phyloP scores from a whole-genome alignment of 53 echinoderm and acorn worm species.

The Arbacia lixula region DNA sequence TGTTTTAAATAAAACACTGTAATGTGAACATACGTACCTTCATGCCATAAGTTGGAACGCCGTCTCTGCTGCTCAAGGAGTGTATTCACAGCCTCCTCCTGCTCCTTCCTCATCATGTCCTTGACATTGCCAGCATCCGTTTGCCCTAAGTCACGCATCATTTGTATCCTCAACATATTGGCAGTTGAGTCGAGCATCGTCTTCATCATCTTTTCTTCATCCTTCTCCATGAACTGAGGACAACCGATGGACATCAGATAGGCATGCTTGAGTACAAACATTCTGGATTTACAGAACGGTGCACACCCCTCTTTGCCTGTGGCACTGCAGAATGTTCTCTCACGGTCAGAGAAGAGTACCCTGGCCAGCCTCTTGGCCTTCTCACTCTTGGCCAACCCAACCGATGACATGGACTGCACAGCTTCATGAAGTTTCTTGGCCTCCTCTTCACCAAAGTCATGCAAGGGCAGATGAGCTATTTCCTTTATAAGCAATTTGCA shows the following conservation, averaged over 20 bases:
- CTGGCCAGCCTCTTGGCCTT: constrained; percentile 15
- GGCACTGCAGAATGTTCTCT: constrained; percentile 44
- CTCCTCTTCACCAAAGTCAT: constrained; percentile 8
- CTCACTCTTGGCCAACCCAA: constrained; percentile 40
- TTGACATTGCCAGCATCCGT: constrained; percentile 6
- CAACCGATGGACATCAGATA: background rate
- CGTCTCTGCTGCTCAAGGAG: background rate
- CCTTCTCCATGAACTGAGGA: background rate
- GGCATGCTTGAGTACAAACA: constrained; percentile 27
- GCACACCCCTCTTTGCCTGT: constrained; percentile 24
- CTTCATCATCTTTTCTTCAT: constrained; percentile 10
- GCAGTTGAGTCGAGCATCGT: constrained; percentile 24
- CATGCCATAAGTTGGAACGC: background rate
- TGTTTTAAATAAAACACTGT: background rate
- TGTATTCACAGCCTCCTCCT: background rate
- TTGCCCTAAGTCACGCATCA: constrained; percentile 5
- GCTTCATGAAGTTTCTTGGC: constrained; percentile 30
- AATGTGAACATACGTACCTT: background rate
- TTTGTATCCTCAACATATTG: constrained; percentile 9
- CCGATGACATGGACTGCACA: background rate
- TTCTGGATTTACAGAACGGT: constrained; percentile 30
- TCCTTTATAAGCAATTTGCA: constrained; percentile 12
- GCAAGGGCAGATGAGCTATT: constrained; percentile 14
- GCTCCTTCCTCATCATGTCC: constrained; percentile 20
- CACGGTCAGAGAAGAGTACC: constrained; percentile 25